Base-by-base conservation (phyloP, 2,888 invertebrate species). In the Nymphalis c-album region DNA sequence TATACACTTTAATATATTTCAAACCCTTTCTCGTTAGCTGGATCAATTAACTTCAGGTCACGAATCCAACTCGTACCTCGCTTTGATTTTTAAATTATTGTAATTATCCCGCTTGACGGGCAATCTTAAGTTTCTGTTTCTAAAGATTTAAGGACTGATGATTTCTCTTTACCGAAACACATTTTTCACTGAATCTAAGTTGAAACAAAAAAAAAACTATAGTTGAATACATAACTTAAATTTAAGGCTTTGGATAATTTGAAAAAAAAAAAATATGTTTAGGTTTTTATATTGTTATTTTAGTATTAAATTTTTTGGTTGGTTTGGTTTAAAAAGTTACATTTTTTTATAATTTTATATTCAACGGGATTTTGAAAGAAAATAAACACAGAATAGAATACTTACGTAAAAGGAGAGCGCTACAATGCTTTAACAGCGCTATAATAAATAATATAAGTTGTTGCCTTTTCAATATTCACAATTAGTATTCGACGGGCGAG, bases 21-120 rank as follows among this genome's bases (percentile, higher is more conserved):
- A 63, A 62, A 53, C n/a, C 10, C 22, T 55, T 55, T 59, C 63
- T 63, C 58, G 68, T 63, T 60, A 68, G 64, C 60, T 59, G 18
- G 46, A 40, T 50, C 64, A 63, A 64, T 68, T 60, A 64, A 58
- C 46, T 53, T 45, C 58, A 59, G 62, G 70, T 73, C 73, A 73
- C 71, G 73, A 69, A 55, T 61, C 53, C 53, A 22, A 35, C 60
- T 16, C n/a, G 20, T 46, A 53, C 53, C 48, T 35, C 47, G 47
- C 70, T 58, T 64, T 60, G 58, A 62, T 26, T 60, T 67, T 60
- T 45, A 71, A 73, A 75, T 73, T 70, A 69, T 69, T 71, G 67
- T 74, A 74, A 74, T 74, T 74, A 73, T 68, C 65, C 22, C 59
- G 47, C 45, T 69, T 68, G 63, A 64, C 62, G 65, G 64, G 63